Conservation (phyloP, 2,888 invertebrate genomes). For the Rapana venosa region DNA sequence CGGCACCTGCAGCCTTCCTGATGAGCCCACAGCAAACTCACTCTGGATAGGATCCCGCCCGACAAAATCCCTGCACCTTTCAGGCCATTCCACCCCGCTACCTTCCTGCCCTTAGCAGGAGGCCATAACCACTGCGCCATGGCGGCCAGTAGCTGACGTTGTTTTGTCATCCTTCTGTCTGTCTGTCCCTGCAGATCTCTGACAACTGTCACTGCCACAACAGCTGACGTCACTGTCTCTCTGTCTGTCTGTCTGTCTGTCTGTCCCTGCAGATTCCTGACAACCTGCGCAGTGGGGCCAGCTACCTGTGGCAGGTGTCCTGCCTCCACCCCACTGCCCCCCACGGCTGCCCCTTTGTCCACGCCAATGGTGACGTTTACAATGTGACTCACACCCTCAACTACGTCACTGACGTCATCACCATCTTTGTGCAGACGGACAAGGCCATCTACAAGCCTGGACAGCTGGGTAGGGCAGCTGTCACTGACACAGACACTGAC, state of each 20-base stretch:
- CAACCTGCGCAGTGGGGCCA: not conserved
- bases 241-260: not conserved
- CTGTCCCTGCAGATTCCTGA: not conserved
- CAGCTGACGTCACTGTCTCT: not conserved
- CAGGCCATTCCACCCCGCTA: too few relatives aligned
- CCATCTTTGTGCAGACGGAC: conserved; percentile 71
- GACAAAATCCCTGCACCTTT: too few relatives aligned
- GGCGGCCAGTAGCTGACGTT: too few relatives aligned
- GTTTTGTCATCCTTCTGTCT: too few relatives aligned
- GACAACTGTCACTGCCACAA: too few relatives aligned
- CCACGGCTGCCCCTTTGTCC: not conserved
- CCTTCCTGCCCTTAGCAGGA: too few relatives aligned
- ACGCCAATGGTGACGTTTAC: not conserved
- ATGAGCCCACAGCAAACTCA: too few relatives aligned
- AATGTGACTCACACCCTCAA: not conserved
- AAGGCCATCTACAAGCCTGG: conserved; percentile 72
- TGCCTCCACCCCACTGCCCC: not conserved
- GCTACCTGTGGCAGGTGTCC: not conserved
- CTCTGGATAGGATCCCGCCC: too few relatives aligned
- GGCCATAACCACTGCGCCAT: too few relatives aligned
- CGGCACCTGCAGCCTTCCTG: too few relatives aligned
- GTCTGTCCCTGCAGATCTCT: too few relatives aligned
- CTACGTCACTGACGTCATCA: conserved; percentile 34
- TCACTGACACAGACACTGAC: not conserved
- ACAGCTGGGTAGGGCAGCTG: conserved; percentile 55